A percentile compares a stretch with the other conserved stretches of the same genome.
These are phyloP conservation scores for Malaclemys terrapin DNA, from an alignment of 2,113 vertebrate species.

Conservation along the genomic window DNA sequence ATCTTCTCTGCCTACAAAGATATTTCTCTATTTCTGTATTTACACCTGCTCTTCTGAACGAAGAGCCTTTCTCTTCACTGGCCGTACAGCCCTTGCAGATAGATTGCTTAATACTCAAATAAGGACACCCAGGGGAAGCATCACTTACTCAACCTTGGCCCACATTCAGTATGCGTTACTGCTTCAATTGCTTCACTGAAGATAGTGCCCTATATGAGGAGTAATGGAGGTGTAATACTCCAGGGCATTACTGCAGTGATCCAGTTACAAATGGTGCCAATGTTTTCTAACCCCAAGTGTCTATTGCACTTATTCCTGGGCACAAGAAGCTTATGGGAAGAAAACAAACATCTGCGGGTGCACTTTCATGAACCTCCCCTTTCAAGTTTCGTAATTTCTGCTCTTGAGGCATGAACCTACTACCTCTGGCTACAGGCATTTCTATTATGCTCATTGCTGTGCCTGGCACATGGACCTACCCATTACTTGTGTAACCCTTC, in stretches of 20 bases:
- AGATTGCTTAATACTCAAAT: neutral
- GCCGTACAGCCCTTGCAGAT: neutral
- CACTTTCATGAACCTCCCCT: neutral
- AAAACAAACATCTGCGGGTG: neutral
- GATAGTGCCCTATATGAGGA: fast-evolving
- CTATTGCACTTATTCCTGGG: neutral
- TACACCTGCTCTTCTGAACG: neutral
- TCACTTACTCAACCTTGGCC: neutral
- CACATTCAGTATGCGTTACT: neutral
- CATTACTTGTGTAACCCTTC: neutral
- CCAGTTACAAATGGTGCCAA: neutral
- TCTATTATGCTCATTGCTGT: neutral
- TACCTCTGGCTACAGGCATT: neutral
- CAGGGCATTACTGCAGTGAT: neutral
- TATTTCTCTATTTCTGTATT: neutral
- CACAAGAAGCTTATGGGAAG: neutral
- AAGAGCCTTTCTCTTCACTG: neutral
- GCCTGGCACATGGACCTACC: neutral
- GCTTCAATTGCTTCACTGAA: neutral
- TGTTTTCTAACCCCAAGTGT: neutral
- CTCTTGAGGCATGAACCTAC: neutral
- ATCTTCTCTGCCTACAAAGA: neutral
- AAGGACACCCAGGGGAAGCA: neutral
- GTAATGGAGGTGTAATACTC: neutral
- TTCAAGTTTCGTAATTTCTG: neutral